phyloP scores from a whole-genome alignment of 2,797 vertebrate species.

The Furcifer pardalis region DNA sequence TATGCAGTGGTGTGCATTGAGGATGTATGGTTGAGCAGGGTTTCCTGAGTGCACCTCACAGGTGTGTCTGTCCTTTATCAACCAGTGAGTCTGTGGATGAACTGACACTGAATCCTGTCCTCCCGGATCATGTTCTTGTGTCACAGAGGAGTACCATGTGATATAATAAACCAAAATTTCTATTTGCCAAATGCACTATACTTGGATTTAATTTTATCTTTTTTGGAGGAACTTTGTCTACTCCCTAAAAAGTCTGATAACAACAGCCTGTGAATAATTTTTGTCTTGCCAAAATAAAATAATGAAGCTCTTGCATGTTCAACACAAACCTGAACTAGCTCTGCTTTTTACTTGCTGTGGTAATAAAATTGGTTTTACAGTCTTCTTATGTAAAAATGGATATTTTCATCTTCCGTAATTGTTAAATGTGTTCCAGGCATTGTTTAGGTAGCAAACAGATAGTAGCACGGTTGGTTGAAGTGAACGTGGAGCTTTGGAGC shows the following conservation, averaged over 20 bases:
- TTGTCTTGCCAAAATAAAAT: neutral
- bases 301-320: neutral
- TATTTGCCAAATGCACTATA: neutral
- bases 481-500: neutral
- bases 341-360: neutral
- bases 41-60: too few species aligned
- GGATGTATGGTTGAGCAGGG: neutral
- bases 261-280: neutral
- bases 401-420: neutral
- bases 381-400: neutral
- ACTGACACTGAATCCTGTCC: neutral
- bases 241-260: too few species aligned
- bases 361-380: conserved; percentile 1
- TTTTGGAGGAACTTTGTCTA: too few species aligned
- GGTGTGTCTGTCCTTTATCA: neutral
- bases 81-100: neutral
- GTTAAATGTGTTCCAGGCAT: neutral
- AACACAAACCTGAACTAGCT: neutral
- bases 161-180: neutral
- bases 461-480: neutral
- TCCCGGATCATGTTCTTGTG: neutral
- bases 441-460: neutral
- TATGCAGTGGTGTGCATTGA: neutral
- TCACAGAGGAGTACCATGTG: neutral
- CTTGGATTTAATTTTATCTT: neutral